phyloP scores from a whole-genome alignment of 2,113 vertebrate genomes.

The Etia nguti region DNA sequence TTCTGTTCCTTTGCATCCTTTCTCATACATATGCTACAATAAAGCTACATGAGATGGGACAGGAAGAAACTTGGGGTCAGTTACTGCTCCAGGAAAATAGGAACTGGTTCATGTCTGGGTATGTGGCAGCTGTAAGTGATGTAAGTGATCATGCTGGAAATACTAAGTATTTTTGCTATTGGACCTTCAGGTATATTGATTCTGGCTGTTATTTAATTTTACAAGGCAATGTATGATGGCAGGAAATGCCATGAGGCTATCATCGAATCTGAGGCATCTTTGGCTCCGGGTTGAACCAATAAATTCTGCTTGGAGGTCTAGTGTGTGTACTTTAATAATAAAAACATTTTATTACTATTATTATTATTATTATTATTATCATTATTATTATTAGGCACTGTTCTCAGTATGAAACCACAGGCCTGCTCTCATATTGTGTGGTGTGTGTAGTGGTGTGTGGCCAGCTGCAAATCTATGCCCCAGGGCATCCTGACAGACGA shows the following conservation, averaged over 20 bases:
- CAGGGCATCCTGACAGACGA: background rate
- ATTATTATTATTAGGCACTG: background rate
- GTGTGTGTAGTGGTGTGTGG: background rate
- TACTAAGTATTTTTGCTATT: background rate
- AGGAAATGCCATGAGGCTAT: background rate
- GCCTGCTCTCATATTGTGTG: background rate
- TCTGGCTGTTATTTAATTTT: background rate
- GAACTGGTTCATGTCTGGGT: background rate
- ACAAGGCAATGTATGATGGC: background rate
- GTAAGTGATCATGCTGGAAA: background rate
- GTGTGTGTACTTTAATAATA: background rate
- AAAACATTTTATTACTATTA: fast-evolving
- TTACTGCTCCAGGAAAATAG: background rate
- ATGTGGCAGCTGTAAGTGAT: background rate
- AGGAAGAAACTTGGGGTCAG: background rate
- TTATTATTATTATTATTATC: fast-evolving
- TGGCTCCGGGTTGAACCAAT: background rate
- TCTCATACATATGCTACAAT: background rate
- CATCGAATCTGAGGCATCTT: background rate
- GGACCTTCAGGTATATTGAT: background rate
- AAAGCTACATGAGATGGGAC: background rate
- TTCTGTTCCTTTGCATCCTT: background rate
- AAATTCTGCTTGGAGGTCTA: background rate
- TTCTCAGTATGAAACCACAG: background rate
- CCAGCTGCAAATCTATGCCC: background rate